A percentile compares a stretch with the other conserved stretches of the same genome.
phyloP scores from a whole-genome alignment of 2,113 vertebrate species.

The Alexandromys fortis region DNA sequence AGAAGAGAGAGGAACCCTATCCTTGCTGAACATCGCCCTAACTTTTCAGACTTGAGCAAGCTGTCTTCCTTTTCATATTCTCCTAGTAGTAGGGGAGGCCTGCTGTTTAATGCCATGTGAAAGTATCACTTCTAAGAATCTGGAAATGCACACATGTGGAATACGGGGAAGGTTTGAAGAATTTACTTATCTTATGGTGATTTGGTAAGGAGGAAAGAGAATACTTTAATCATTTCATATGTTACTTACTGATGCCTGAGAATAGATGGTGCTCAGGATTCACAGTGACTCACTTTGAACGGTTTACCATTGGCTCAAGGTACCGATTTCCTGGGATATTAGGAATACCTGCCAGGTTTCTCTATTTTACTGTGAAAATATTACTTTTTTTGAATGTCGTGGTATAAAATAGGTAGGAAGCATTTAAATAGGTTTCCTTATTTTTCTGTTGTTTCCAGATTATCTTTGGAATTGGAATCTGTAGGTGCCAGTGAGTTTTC shows the following conservation, averaged over 20 bases:
- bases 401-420: not conserved
- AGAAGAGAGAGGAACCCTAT: not conserved
- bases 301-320: not conserved
- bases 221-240: not conserved
- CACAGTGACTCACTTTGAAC: not conserved
- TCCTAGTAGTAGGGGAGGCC: not conserved
- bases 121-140: not conserved
- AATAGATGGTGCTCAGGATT: accelerated
- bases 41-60: accelerated
- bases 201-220: not conserved
- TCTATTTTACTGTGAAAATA: not conserved
- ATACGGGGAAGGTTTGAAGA: not conserved
- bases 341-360: not conserved
- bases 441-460: not conserved
- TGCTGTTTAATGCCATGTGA: not conserved
- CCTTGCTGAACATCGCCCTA: not conserved
- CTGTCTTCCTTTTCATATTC: not conserved
- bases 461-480: not conserved
- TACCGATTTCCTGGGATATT: not conserved
- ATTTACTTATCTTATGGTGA: not conserved
- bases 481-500: not conserved
- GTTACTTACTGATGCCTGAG: not conserved
- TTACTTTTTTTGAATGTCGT: not conserved
- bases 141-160: not conserved
- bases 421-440: not conserved